Percentiles rank a stretch among this genome's conserved stretches.
Conservation (phyloP, 2,113 vertebrate species). For the Benitochromis conjunctus region DNA sequence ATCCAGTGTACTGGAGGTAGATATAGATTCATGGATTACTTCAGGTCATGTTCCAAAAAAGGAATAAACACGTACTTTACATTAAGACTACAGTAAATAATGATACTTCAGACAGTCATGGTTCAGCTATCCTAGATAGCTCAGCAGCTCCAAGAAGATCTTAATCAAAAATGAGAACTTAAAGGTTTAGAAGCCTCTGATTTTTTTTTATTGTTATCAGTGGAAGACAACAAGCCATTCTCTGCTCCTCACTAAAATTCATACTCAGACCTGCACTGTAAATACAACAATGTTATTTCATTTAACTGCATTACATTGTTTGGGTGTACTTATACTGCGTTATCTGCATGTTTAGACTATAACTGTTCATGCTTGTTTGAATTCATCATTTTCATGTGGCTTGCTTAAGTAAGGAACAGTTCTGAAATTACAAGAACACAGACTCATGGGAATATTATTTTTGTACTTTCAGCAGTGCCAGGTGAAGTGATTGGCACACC, state of each 20-base stretch:
- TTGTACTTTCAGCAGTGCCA: background rate
- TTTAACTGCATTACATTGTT: background rate
- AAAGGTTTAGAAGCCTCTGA: background rate
- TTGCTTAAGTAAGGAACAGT: background rate
- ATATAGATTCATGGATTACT: background rate
- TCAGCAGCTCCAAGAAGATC: background rate
- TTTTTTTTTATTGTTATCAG: background rate
- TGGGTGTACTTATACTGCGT: background rate
- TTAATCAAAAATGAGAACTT: background rate
- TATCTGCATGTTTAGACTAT: background rate
- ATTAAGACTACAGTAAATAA: background rate
- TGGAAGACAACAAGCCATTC: background rate
- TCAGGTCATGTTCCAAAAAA: background rate
- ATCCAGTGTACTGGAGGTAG: background rate
- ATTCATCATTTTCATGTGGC: background rate
- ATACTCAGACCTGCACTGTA: background rate
- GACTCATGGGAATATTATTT: background rate
- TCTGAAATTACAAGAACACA: background rate
- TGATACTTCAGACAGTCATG: background rate
- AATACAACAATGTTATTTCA: background rate
- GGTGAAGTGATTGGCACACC: background rate
- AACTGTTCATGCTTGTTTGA: background rate
- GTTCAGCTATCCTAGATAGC: background rate
- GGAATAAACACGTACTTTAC: background rate
- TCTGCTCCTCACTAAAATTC: background rate